phyloP scores from a whole-genome alignment of 2,797 vertebrate genomes.

The Cuniculus paca region DNA sequence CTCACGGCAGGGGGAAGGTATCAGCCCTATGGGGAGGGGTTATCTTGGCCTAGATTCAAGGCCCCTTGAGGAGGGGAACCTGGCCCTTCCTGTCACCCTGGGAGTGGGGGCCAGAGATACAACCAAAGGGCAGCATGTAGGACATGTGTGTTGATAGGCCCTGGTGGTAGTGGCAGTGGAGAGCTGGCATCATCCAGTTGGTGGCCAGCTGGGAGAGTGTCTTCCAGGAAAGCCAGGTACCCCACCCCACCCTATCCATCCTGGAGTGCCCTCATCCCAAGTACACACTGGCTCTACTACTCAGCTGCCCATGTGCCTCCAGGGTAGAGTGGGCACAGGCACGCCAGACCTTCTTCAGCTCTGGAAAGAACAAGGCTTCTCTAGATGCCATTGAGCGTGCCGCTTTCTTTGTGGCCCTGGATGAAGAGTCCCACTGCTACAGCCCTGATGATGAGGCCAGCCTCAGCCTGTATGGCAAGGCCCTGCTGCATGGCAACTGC shows the following conservation, averaged over 20 bases:
- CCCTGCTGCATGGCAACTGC: slow-evolving; percentile 96
- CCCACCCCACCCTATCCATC: not conserved
- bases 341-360: slow-evolving; percentile 92
- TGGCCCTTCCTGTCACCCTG: not conserved
- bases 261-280: not conserved
- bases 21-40: not conserved
- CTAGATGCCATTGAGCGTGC: slow-evolving; percentile 94
- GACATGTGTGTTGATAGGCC: not conserved
- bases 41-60: not conserved
- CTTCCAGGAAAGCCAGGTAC: not conserved
- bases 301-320: not conserved
- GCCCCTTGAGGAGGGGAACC: not conserved
- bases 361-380: slow-evolving; percentile 91
- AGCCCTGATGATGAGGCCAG: slow-evolving; percentile 86
- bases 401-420: slow-evolving; percentile 94
- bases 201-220: not conserved
- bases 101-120: not conserved
- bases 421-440: slow-evolving; percentile 92
- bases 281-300: not conserved
- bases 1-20: slow-evolving; percentile 96
- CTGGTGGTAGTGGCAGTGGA: too few species aligned
- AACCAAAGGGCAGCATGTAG: not conserved
- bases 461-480: slow-evolving; percentile 94
- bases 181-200: not conserved
- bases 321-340: slow-evolving; percentile 95